These are phyloP conservation scores for Chloroceryle aenea DNA, from an alignment of 2,113 vertebrate species.

Conservation along the genomic window DNA sequence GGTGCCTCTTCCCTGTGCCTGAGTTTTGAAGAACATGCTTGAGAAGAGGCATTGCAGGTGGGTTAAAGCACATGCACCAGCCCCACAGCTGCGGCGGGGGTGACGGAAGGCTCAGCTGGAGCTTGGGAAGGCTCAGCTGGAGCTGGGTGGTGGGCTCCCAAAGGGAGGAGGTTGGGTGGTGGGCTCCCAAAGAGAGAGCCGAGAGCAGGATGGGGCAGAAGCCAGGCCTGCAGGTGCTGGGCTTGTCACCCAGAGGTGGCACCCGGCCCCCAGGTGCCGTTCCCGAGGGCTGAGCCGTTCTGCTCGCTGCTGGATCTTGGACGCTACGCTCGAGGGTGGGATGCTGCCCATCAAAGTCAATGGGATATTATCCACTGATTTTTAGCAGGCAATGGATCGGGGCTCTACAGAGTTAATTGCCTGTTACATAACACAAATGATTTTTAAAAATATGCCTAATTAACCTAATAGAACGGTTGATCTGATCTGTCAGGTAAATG, in stretches of 20 bases:
- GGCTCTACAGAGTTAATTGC: slow-evolving; percentile 10
- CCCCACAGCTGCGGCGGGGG: not conserved
- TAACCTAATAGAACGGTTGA: slow-evolving; percentile 41
- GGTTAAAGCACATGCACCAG: fast-evolving
- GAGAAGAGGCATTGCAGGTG: fast-evolving
- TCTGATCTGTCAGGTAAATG: slow-evolving; percentile 53
- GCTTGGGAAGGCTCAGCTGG: not conserved
- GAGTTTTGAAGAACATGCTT: not conserved
- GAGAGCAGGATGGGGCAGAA: not conserved
- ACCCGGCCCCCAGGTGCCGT: not conserved
- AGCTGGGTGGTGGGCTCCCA: not conserved
- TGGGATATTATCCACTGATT: not conserved
- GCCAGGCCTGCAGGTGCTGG: fast-evolving
- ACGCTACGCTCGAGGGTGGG: not conserved
- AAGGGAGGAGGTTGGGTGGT: not conserved
- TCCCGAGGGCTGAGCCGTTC: not conserved
- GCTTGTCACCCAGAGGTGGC: too few species aligned
- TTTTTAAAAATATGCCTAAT: slow-evolving; percentile 41
- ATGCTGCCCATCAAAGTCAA: fast-evolving
- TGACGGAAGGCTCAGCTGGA: not conserved
- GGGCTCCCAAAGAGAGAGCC: fast-evolving
- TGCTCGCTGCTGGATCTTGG: not conserved
- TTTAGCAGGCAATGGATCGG: not conserved
- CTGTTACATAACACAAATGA: slow-evolving; percentile 28
- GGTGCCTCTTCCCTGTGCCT: not conserved